Evolutionary conservation across 2,113 vertebrate species (phyloP).

Genomic region (Pelodiscus sinensis): DNA sequence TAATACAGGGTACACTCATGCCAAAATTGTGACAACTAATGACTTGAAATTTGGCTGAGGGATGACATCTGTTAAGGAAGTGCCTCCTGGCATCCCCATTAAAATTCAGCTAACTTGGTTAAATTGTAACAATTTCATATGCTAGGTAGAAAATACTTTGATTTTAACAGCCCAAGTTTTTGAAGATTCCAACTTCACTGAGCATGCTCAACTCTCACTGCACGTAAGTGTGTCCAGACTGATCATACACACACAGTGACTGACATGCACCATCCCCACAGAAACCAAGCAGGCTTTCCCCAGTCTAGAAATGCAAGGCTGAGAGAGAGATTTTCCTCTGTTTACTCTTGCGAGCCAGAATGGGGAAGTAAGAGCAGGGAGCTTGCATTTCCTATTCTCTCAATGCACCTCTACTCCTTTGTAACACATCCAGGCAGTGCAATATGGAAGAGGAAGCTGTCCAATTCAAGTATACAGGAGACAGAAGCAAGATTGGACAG

Average conservation of each 20-base stretch:
- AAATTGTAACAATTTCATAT: not conserved
- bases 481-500: not conserved
- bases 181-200: not conserved
- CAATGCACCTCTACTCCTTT: not conserved
- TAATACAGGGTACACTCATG: not conserved
- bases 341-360: too few relatives aligned
- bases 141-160: not conserved
- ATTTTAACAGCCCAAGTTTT: not conserved
- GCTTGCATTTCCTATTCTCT: not conserved
- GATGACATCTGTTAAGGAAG: not conserved
- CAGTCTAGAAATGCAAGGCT: not conserved
- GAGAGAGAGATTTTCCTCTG: too few relatives aligned
- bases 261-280: too few relatives aligned
- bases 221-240: not conserved
- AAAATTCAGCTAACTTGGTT: not conserved
- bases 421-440: not conserved
- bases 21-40: not conserved
- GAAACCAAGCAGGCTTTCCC: fast-evolving
- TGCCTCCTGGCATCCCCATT: not conserved
- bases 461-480: not conserved
- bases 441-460: not conserved
- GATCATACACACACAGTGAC: not conserved
- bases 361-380: not conserved
- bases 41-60: not conserved
- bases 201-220: not conserved